Percentiles rank a stretch among this genome's conserved stretches.
Conservation (phyloP, 2,113 vertebrate species). For the Xiphias gladius region DNA sequence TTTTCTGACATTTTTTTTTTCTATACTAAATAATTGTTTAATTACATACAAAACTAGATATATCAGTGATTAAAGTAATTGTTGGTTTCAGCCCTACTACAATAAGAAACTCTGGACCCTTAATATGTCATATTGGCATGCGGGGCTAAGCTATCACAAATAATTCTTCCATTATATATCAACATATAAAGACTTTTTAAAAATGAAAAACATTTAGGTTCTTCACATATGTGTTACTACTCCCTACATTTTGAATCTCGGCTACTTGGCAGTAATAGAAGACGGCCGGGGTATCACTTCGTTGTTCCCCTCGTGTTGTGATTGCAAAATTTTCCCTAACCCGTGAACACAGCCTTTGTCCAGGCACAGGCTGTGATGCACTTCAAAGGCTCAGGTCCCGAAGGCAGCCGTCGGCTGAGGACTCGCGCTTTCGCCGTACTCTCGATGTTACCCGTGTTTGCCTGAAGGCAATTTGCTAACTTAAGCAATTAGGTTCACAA, state of each 20-base stretch:
- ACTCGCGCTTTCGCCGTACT: not conserved
- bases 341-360: slow-evolving; percentile 49
- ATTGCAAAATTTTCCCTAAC: not conserved
- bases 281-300: not conserved
- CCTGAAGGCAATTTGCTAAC: not conserved
- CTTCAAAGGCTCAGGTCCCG: slow-evolving; percentile 69
- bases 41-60: too few relatives aligned
- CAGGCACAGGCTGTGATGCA: slow-evolving; percentile 59
- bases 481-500: not conserved
- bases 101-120: too few relatives aligned
- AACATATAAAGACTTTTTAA: too few relatives aligned
- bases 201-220: not conserved
- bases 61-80: too few relatives aligned
- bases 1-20: too few relatives aligned
- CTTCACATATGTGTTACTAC: not conserved
- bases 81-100: too few relatives aligned
- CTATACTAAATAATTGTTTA: too few relatives aligned
- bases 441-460: not conserved
- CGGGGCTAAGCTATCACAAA: too few relatives aligned
- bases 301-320: fast-evolving
- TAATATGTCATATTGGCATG: too few relatives aligned
- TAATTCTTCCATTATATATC: too few relatives aligned
- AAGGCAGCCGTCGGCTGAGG: slow-evolving; percentile 38
- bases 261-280: not conserved
- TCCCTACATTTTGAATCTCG: not conserved